Evolutionary conservation across 2,888 invertebrate species (phyloP).

Genomic region (Trisateles emortualis): DNA sequence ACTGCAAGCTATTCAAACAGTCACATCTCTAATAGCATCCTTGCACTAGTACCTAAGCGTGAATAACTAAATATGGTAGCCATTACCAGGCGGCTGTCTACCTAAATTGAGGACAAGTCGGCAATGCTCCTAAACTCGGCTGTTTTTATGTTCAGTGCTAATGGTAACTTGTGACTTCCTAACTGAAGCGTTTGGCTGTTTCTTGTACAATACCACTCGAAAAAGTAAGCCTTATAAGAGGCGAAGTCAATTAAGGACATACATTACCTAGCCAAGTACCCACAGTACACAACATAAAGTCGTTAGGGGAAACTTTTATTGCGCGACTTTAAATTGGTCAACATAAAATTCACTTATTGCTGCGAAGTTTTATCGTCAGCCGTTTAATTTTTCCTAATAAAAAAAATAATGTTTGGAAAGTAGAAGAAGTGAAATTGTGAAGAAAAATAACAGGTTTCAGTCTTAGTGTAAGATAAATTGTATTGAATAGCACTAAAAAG

Average conservation of each 20-base stretch:
- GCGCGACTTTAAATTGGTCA: conserved; percentile 56
- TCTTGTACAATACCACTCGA: conserved; percentile 34
- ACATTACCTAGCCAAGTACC: conserved; percentile 35
- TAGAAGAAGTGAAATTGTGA: conserved; percentile 35
- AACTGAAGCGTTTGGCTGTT: conserved; percentile 30
- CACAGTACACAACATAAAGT: conserved; percentile 45
- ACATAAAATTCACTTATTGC: conserved; percentile 55
- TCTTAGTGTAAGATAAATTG: conserved; percentile 19
- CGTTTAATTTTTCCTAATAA: conserved; percentile 43
- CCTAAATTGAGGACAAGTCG: conserved; percentile 57
- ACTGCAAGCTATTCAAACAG: conserved; percentile 15
- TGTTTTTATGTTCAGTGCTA: conserved; percentile 48
- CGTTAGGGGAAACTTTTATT: conserved; percentile 55
- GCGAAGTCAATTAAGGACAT: conserved; percentile 42
- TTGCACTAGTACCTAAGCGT: conserved; percentile 46
- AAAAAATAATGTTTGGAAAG: conserved; percentile 30
- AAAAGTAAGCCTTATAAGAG: conserved; percentile 34
- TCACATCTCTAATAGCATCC: conserved; percentile 45
- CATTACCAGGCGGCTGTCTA: conserved; percentile 57
- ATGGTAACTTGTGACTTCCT: conserved; percentile 47
- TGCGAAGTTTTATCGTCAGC: conserved; percentile 48
- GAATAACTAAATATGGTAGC: conserved; percentile 67
- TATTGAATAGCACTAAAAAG: conserved; percentile 15
- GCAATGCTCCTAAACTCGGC: conserved; percentile 43
- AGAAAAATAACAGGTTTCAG: conserved; percentile 7